These are phyloP conservation scores for Bursaphelenchus okinawaensis DNA, from an alignment of 2,888 invertebrate species.

Conservation along the genomic window DNA sequence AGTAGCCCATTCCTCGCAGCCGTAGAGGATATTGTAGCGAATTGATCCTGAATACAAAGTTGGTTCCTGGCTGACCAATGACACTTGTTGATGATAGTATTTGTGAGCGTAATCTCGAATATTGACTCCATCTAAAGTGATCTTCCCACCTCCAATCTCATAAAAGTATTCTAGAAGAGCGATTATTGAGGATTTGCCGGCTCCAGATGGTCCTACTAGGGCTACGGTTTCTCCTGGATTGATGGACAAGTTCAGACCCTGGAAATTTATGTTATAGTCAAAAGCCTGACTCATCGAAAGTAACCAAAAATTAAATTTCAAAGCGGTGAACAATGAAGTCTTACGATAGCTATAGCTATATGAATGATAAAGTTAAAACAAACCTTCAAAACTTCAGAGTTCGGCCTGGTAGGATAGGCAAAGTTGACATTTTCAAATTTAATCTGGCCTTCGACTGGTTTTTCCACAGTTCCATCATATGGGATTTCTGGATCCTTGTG, in stretches of 20 bases:
- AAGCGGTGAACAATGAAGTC: too few species aligned
- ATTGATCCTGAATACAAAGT: slow-evolving; percentile 50
- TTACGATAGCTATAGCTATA: too few species aligned
- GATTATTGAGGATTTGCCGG: slow-evolving; percentile 60
- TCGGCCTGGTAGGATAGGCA: slow-evolving; percentile 76
- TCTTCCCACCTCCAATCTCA: slow-evolving; percentile 49
- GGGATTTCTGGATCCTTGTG: slow-evolving; percentile 34
- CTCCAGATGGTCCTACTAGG: slow-evolving; percentile 59
- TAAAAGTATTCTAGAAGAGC: slow-evolving; percentile 61
- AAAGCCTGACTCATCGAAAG: too few species aligned
- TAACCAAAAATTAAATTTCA: not conserved
- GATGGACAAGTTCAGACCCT: too few species aligned
- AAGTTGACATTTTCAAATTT: slow-evolving; percentile 71
- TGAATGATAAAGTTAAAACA: not conserved
- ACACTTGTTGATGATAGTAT: slow-evolving; percentile 57
- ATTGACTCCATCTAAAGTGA: slow-evolving; percentile 58
- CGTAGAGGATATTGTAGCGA: slow-evolving; percentile 53
- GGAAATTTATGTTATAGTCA: too few species aligned
- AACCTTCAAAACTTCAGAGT: slow-evolving; percentile 68
- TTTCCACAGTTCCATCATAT: slow-evolving; percentile 28
- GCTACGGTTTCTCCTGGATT: too few species aligned
- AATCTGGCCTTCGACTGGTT: slow-evolving; percentile 65
- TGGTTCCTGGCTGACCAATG: slow-evolving; percentile 48
- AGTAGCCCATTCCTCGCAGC: slow-evolving; percentile 32
- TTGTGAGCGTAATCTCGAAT: slow-evolving; percentile 58